Percentiles rank a stretch among this genome's conserved stretches.
Conservation (phyloP, 2,888 invertebrate genomes). For the Himalopsyche tibetana region DNA sequence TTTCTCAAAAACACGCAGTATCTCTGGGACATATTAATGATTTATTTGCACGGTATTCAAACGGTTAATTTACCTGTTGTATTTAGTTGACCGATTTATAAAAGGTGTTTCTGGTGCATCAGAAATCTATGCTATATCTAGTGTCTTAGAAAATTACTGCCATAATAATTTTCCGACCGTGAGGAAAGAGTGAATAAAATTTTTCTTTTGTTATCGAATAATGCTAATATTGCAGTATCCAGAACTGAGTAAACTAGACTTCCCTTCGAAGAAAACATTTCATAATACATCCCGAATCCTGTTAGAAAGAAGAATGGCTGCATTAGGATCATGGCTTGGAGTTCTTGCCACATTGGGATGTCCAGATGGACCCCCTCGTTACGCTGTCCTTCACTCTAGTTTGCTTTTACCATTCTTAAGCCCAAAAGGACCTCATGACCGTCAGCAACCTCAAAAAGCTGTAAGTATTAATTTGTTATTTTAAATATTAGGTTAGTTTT, state of each 20-base stretch:
- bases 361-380: conserved; percentile 71
- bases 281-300: conserved; percentile 92
- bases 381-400: conserved; percentile 71
- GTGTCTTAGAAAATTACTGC: no score
- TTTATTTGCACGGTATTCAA: no score
- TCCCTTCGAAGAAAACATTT: conserved; percentile 95
- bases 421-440: conserved; percentile 68
- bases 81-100: no score
- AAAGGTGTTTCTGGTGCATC: no score
- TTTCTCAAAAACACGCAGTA: no score
- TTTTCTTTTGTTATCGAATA: conserved; percentile 27
- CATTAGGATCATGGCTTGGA: conserved; percentile 88
- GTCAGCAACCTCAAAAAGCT: conserved; percentile 71
- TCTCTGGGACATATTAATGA: no score
- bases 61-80: no score
- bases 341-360: conserved; percentile 74
- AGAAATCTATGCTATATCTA: no score
- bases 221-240: conserved; percentile 79
- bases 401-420: conserved; percentile 75
- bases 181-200: neutral
- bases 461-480: conserved; percentile 67
- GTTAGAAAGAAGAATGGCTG: conserved; percentile 88
- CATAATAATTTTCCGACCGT: no score
- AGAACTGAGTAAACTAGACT: conserved; percentile 84
- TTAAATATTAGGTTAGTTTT: neutral